Evolutionary conservation across 35 echinoderm and acorn worm species (phyloP).

Genomic region (Ophioderma brevispina): DNA sequence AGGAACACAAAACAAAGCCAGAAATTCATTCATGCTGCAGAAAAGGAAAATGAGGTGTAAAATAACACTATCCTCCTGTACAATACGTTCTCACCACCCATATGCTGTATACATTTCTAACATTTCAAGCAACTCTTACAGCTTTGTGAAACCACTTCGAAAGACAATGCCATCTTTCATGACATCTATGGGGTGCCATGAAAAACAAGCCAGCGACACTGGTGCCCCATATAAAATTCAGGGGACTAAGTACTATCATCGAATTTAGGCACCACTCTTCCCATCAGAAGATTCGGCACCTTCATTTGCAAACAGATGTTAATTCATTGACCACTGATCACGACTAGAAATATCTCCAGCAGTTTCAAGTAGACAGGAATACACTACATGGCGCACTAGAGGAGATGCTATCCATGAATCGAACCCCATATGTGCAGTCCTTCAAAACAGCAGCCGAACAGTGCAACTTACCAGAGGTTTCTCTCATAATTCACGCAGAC

Average conservation of each 20-base stretch:
- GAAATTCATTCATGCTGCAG: no score
- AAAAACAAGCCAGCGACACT: background rate
- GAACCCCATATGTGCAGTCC: slow-evolving; percentile 11
- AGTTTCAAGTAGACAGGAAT: background rate
- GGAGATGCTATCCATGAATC: background rate
- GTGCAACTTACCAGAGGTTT: background rate
- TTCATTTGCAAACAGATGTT: slow-evolving; percentile 5
- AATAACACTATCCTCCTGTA: no score
- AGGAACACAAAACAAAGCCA: no score
- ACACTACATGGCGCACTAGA: background rate
- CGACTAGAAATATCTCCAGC: background rate
- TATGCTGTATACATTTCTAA: no score
- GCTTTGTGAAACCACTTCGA: background rate
- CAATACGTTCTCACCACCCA: no score
- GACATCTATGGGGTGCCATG: background rate
- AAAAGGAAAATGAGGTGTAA: no score
- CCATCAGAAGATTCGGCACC: background rate
- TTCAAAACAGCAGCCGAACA: slow-evolving; percentile 18
- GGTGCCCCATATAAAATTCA: slow-evolving; percentile 10
- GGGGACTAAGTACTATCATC: slow-evolving; percentile 2
- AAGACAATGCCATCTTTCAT: background rate
- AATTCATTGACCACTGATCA: slow-evolving; percentile 17
- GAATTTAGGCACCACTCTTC: background rate
- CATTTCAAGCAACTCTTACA: no score
- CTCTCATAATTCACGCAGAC: slow-evolving; percentile 5